Percentiles rank a stretch among this genome's conserved stretches.
Evolutionary conservation across 1,140 invertebrate genomes (phyloP).

Genomic region (Ceratitis capitata): DNA sequence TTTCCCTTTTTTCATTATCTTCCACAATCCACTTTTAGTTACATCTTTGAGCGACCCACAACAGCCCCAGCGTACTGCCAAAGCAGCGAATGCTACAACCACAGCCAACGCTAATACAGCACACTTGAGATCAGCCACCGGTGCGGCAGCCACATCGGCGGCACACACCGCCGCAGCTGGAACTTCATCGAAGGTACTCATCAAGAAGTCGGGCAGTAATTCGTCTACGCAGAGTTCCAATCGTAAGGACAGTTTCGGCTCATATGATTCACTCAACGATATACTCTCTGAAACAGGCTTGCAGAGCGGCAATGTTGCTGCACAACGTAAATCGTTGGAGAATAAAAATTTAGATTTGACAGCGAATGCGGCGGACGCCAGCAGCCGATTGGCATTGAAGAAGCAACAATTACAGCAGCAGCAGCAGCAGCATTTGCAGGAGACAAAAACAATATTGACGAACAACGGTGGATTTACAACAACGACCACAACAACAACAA

Average conservation of each 20-base stretch:
- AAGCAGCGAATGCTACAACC: conserved; percentile 26
- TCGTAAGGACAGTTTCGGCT: conserved; percentile 64
- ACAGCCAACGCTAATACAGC: conserved; percentile 42
- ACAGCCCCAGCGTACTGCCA: conserved; percentile 44
- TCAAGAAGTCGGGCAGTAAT: conserved; percentile 56
- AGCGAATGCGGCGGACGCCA: conserved; percentile 50
- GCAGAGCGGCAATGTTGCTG: conserved; percentile 64
- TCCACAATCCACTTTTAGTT: conserved; percentile 49
- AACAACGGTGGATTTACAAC: conserved; percentile 40
- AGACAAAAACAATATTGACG: conserved; percentile 43
- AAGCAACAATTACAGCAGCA: conserved; percentile 45
- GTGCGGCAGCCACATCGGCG: conserved; percentile 50
- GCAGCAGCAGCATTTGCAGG: conserved; percentile 45
- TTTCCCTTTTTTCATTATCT: conserved; percentile 8
- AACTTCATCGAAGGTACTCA: conserved; percentile 61
- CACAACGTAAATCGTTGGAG: conserved; percentile 68
- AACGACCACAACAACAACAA: conserved; percentile 44
- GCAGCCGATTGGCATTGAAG: conserved; percentile 42
- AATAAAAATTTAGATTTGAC: conserved; percentile 61
- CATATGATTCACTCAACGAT: conserved; percentile 63
- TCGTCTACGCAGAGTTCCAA: conserved; percentile 50
- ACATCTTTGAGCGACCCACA: conserved; percentile 59
- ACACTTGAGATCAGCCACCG: conserved; percentile 45
- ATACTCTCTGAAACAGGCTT: conserved; percentile 61
- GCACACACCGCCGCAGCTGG: conserved; percentile 48